A percentile compares a stretch with the other conserved stretches of the same genome.
Evolutionary conservation across 2,113 vertebrate genomes (phyloP).

Genomic region (Tupaia tana): DNA sequence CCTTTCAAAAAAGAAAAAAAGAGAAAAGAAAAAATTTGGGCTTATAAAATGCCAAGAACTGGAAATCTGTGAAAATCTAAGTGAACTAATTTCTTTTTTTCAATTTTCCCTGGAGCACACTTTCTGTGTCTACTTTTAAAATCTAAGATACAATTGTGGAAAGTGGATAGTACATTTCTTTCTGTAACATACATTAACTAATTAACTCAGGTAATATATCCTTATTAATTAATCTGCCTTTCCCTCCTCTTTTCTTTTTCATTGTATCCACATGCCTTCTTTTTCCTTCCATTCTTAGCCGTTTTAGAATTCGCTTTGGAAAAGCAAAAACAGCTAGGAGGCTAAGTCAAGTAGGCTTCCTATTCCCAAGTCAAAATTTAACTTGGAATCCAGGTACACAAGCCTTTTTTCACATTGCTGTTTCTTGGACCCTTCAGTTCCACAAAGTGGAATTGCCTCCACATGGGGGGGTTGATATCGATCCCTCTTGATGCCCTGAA

Average conservation of each 20-base stretch:
- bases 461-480: too few species aligned
- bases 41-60: not conserved
- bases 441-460: too few species aligned
- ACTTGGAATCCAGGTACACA: not conserved
- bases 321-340: not conserved
- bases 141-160: not conserved
- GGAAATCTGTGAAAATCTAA: not conserved
- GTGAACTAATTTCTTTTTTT: not conserved
- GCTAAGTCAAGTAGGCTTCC: not conserved
- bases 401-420: not conserved
- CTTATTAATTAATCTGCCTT: not conserved
- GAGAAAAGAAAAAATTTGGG: too few species aligned
- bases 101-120: not conserved
- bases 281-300: not conserved
- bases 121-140: not conserved
- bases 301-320: not conserved
- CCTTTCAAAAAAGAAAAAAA: too few species aligned
- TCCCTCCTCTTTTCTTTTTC: not conserved
- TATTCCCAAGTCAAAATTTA: not conserved
- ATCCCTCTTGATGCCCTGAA: not conserved
- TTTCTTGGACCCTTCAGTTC: not conserved
- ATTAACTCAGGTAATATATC: not conserved
- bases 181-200: not conserved
- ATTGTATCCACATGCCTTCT: not conserved
- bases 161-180: not conserved